Percentiles rank a stretch among this genome's conserved stretches.
Conservation (phyloP, 2,797 vertebrate genomes). For the Anableps anableps region DNA sequence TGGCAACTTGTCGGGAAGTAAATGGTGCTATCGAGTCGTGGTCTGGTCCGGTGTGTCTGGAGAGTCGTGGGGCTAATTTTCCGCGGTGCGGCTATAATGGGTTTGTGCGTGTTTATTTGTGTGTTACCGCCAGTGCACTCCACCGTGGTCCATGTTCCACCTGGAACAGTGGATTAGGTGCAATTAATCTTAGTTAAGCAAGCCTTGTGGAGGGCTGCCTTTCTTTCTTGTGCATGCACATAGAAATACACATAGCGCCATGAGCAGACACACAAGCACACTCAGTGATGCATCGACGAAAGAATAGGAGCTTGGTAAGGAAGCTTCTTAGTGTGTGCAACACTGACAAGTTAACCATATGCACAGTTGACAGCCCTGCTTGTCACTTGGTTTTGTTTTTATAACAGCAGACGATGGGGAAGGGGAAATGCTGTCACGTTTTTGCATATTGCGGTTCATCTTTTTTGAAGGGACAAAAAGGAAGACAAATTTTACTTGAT, state of each 20-base stretch:
- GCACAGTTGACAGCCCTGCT: slow-evolving; percentile 58
- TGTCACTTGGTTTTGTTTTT: slow-evolving; percentile 61
- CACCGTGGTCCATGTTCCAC: slow-evolving; percentile 69
- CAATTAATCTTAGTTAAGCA: slow-evolving; percentile 85
- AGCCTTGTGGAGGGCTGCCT: slow-evolving; percentile 66
- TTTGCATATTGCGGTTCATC: slow-evolving; percentile 10
- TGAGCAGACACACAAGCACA: slow-evolving; percentile 34
- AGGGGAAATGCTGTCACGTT: slow-evolving; percentile 32
- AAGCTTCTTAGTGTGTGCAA: slow-evolving; percentile 56
- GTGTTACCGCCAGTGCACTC: slow-evolving; percentile 54
- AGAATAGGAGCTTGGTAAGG: slow-evolving; percentile 29
- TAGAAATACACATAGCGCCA: slow-evolving; percentile 13
- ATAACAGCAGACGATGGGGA: slow-evolving; percentile 34
- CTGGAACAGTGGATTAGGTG: slow-evolving; percentile 81
- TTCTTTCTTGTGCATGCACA: slow-evolving; percentile 26
- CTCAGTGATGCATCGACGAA: slow-evolving; percentile 18
- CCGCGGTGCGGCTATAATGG: slow-evolving; percentile 69
- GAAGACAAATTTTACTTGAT: slow-evolving; percentile 20
- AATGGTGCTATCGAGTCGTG: slow-evolving; percentile 75
- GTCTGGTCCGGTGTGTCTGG: slow-evolving; percentile 65
- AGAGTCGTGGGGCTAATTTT: slow-evolving; percentile 73
- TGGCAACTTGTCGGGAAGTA: slow-evolving; percentile 65
- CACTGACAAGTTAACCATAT: slow-evolving; percentile 60
- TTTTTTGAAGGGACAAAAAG: slow-evolving; percentile 17
- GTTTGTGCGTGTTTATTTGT: slow-evolving; percentile 39